Conservation (phyloP, 2,113 vertebrate genomes). For the Spheniscus mendiculus region DNA sequence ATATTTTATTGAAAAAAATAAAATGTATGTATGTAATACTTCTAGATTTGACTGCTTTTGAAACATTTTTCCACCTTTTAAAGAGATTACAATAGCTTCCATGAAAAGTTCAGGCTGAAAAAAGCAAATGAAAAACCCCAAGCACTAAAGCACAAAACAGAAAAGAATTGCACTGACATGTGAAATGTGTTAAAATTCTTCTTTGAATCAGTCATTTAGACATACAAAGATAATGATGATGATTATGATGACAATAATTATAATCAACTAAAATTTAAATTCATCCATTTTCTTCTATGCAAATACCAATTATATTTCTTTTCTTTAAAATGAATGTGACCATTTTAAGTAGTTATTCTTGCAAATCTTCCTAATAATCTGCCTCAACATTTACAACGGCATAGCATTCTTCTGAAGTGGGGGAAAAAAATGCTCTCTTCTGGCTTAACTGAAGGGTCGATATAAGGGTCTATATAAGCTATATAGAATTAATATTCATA, state of each 20-base stretch:
- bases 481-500: neutral
- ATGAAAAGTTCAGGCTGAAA: conserved; percentile 61
- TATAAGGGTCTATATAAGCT: neutral
- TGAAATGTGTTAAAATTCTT: conserved; percentile 62
- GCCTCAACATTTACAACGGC: conserved; percentile 40
- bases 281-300: conserved; percentile 62
- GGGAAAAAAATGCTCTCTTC: neutral
- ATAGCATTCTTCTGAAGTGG: neutral
- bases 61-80: conserved; percentile 19
- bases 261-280: conserved; percentile 73
- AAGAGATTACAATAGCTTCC: conserved; percentile 54
- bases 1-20: neutral
- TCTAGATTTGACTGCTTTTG: conserved; percentile 20
- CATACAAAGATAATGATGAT: conserved; percentile 72
- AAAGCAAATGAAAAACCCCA: conserved; percentile 55
- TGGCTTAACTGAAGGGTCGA: neutral
- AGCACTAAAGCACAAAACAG: conserved; percentile 41
- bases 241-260: conserved; percentile 71
- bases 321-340: conserved; percentile 60
- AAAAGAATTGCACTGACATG: conserved; percentile 64
- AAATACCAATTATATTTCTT: conserved; percentile 72
- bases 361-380: conserved; percentile 54
- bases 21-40: neutral
- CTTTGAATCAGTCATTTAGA: conserved; percentile 66
- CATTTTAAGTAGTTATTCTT: conserved; percentile 61